Evolutionary conservation across 1,140 invertebrate species (phyloP).

Genomic region (Drosophila rufa): DNA sequence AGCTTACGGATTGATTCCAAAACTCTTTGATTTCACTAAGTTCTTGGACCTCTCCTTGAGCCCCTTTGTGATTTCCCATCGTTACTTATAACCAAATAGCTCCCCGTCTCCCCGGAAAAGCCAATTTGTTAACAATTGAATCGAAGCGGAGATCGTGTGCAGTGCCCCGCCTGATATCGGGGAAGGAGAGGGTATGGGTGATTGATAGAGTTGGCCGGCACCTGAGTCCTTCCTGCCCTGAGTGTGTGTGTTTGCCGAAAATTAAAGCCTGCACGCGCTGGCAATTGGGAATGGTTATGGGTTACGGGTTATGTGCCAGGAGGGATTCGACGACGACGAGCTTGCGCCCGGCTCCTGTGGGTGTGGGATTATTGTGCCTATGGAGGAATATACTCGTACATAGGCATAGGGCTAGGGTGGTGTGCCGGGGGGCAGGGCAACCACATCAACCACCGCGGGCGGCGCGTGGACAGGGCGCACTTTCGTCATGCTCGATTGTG

Average conservation of each 20-base stretch:
- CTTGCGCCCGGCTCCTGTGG: neutral
- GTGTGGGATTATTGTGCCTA: conserved; percentile 22
- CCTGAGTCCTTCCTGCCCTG: conserved; percentile 57
- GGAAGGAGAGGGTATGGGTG: conserved; percentile 14
- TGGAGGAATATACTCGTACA: neutral
- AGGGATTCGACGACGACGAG: neutral
- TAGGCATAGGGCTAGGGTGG: conserved; percentile 5
- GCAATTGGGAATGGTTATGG: conserved; percentile 49
- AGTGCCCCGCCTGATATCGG: conserved; percentile 7
- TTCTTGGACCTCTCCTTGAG: neutral
- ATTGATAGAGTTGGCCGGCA: conserved; percentile 47
- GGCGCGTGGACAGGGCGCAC: conserved; percentile 71
- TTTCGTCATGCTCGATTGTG: conserved; percentile 82
- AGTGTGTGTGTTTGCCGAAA: conserved; percentile 62
- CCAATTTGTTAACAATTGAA: conserved; percentile 49
- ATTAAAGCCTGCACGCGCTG: conserved; percentile 71
- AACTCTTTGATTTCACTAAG: neutral
- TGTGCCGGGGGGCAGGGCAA: conserved; percentile 28
- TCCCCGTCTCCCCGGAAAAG: conserved; percentile 11
- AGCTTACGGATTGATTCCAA: no score
- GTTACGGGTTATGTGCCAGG: conserved; percentile 29
- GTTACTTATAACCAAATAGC: conserved; percentile 16
- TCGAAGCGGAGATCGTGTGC: conserved; percentile 34
- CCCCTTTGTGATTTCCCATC: conserved; percentile 7
- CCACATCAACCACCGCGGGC: conserved; percentile 67